Conservation (phyloP, 2,113 vertebrate genomes). For the Platanista minor region DNA sequence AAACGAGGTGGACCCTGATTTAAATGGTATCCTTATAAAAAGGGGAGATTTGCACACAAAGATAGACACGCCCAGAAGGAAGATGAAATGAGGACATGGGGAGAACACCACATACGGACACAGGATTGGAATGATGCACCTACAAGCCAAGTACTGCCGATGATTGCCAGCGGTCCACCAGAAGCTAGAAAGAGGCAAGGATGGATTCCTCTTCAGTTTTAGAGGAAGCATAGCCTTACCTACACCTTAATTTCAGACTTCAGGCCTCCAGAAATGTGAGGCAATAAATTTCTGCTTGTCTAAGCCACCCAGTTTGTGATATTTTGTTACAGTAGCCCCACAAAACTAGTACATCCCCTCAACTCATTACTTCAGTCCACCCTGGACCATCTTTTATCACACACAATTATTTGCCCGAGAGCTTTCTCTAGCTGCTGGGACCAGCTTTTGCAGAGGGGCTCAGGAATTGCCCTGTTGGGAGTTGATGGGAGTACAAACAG, state of each 20-base stretch:
- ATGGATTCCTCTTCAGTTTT: background rate
- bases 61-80: background rate
- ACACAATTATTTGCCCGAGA: background rate
- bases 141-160: background rate
- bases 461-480: background rate
- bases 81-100: fast-evolving
- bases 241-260: background rate
- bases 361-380: background rate
- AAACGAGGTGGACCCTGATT: background rate
- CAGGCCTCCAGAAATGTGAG: background rate
- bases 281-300: background rate
- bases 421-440: background rate
- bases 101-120: background rate
- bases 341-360: background rate
- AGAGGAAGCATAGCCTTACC: background rate
- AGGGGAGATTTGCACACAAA: background rate
- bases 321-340: background rate
- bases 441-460: background rate
- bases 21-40: background rate
- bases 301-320: background rate
- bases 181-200: background rate
- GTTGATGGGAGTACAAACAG: background rate
- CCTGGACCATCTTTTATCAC: background rate
- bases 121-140: background rate
- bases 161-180: background rate